Conservation (phyloP, 2,888 invertebrate species). For the Gasteruption jaculator region DNA sequence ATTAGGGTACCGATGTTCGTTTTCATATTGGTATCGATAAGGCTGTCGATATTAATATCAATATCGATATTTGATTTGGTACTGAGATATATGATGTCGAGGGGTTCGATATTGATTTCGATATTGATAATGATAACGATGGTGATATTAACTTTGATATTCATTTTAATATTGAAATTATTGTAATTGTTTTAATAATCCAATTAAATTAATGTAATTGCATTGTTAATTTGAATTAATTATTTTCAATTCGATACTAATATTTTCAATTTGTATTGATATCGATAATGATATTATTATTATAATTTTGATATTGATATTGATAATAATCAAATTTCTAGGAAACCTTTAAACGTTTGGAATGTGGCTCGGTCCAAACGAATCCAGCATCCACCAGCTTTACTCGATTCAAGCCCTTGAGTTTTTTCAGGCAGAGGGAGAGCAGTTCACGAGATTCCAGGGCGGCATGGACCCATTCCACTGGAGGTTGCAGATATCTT, state of each 20-base stretch:
- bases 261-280: not conserved
- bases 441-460: slow-evolving; percentile 90
- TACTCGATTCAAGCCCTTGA: slow-evolving; percentile 85
- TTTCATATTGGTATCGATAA: too few relatives aligned
- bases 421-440: slow-evolving; percentile 83
- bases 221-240: not conserved
- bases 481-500: slow-evolving; percentile 86
- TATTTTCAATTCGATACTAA: not conserved
- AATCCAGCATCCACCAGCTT: slow-evolving; percentile 94
- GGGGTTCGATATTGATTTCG: too few relatives aligned
- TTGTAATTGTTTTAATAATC: too few relatives aligned
- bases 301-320: not conserved
- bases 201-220: too few relatives aligned
- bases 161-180: too few relatives aligned
- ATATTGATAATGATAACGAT: too few relatives aligned
- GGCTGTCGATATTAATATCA: too few relatives aligned
- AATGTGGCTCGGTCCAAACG: slow-evolving; percentile 99
- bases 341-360: slow-evolving; percentile 86
- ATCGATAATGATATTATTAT: not conserved
- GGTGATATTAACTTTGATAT: too few relatives aligned
- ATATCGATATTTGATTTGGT: too few relatives aligned
- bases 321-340: slow-evolving; percentile 1
- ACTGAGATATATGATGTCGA: too few relatives aligned
- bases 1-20: too few relatives aligned
- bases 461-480: slow-evolving; percentile 78